These are phyloP conservation scores for Popillia japonica DNA, from an alignment of 1,140 invertebrate species.

Conservation along the genomic window DNA sequence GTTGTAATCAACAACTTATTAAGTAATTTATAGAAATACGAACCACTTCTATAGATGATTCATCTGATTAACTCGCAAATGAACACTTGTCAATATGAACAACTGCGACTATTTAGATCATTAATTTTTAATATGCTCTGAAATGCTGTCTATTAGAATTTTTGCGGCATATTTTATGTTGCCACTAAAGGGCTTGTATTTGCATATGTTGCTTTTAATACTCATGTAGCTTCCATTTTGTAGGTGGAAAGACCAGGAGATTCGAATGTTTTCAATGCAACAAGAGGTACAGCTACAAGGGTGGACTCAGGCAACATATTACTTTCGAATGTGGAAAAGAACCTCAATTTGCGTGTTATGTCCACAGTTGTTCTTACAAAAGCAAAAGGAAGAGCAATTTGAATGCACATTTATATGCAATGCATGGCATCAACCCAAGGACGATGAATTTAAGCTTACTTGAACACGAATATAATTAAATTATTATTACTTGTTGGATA, in stretches of 20 bases:
- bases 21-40: too few relatives aligned
- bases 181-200: neutral
- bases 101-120: too few relatives aligned
- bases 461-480: neutral
- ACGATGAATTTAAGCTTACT: neutral
- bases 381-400: slow-evolving; percentile 53
- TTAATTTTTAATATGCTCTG: too few relatives aligned
- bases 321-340: slow-evolving; percentile 56
- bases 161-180: too few relatives aligned
- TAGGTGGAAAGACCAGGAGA: neutral
- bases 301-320: slow-evolving; percentile 57
- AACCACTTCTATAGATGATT: too few relatives aligned
- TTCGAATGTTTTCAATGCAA: slow-evolving; percentile 59
- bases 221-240: neutral
- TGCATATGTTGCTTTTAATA: neutral
- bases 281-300: slow-evolving; percentile 67
- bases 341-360: slow-evolving; percentile 57
- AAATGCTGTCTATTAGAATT: too few relatives aligned
- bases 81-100: too few relatives aligned
- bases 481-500: neutral
- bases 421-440: neutral
- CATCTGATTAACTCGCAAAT: too few relatives aligned
- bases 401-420: slow-evolving; percentile 40
- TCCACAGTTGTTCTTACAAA: slow-evolving; percentile 59
- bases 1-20: too few relatives aligned